phyloP scores from a whole-genome alignment of 2,113 vertebrate species.

The Rhipidura dahli region DNA sequence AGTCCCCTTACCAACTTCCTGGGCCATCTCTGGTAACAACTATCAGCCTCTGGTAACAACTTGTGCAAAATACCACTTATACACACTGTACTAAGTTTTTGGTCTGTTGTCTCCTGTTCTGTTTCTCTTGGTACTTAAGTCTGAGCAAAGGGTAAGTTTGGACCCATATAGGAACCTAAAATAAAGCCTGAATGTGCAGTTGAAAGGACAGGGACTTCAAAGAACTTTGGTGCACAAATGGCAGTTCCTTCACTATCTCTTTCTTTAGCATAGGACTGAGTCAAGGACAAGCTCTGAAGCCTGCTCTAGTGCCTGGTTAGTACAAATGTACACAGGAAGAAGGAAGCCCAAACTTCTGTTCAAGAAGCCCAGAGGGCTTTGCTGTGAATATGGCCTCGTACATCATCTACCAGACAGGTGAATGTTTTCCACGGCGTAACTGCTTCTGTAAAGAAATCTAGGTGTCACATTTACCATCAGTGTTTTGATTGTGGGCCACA shows the following conservation, averaged over 20 bases:
- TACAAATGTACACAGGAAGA: neutral
- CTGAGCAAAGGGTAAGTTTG: neutral
- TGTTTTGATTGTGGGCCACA: constrained; percentile 54
- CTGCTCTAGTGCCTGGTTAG: neutral
- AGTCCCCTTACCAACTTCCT: accelerated
- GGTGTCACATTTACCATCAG: constrained; percentile 34
- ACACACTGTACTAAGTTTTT: neutral
- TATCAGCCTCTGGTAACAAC: neutral
- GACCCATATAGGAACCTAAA: neutral
- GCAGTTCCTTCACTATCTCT: neutral
- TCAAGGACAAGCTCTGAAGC: neutral
- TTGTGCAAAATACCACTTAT: neutral
- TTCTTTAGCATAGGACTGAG: neutral
- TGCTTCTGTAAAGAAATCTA: constrained; percentile 50
- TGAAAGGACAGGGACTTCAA: neutral
- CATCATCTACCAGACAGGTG: constrained; percentile 35
- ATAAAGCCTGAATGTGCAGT: neutral
- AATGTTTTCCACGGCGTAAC: constrained; percentile 29
- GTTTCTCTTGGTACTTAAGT: neutral
- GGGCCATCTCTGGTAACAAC: neutral
- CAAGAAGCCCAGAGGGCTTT: constrained; percentile 34
- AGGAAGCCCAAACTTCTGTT: neutral
- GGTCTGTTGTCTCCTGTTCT: neutral
- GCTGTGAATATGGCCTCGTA: constrained; percentile 31
- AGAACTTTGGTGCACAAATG: neutral